Conservation (phyloP, 2,888 invertebrate species). For the Ophraella communa region DNA sequence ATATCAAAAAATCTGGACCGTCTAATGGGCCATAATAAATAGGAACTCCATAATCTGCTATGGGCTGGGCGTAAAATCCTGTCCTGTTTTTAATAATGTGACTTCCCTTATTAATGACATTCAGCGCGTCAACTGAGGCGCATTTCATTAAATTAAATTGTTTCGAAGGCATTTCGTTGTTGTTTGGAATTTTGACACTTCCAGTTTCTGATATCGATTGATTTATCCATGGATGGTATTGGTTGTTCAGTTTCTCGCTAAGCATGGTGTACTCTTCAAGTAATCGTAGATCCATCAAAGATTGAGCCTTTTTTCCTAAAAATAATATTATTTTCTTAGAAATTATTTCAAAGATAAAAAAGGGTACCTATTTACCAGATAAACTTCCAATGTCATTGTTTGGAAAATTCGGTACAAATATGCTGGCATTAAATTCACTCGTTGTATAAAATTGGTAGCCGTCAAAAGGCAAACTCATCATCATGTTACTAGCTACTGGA, state of each 20-base stretch:
- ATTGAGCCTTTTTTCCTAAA: constrained; percentile 57
- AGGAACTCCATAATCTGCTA: constrained; percentile 58
- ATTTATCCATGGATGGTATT: constrained; percentile 47
- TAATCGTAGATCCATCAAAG: constrained; percentile 56
- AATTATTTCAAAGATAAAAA: too few relatives aligned
- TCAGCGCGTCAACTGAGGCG: constrained; percentile 56
- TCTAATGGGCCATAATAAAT: constrained; percentile 60
- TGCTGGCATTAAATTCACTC: constrained; percentile 60
- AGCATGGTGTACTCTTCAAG: constrained; percentile 45
- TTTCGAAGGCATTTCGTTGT: background rate
- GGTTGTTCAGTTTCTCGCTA: constrained; percentile 45
- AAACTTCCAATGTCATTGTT: constrained; percentile 36
- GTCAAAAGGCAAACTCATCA: constrained; percentile 48
- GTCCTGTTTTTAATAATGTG: constrained; percentile 55
- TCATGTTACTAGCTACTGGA: constrained; percentile 51
- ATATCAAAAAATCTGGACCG: constrained; percentile 59
- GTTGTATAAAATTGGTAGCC: constrained; percentile 56
- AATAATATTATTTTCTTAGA: constrained; percentile 26
- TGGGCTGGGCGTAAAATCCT: constrained; percentile 58
- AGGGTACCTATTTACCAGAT: constrained; percentile 9
- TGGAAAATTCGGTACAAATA: constrained; percentile 51
- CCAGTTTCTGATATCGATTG: constrained; percentile 48
- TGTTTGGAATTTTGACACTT: constrained; percentile 45
- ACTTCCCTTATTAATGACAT: constrained; percentile 46
- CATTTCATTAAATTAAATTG: constrained; percentile 49